Conservation (phyloP, 2,797 vertebrate species). For the Taenioides sp. region DNA sequence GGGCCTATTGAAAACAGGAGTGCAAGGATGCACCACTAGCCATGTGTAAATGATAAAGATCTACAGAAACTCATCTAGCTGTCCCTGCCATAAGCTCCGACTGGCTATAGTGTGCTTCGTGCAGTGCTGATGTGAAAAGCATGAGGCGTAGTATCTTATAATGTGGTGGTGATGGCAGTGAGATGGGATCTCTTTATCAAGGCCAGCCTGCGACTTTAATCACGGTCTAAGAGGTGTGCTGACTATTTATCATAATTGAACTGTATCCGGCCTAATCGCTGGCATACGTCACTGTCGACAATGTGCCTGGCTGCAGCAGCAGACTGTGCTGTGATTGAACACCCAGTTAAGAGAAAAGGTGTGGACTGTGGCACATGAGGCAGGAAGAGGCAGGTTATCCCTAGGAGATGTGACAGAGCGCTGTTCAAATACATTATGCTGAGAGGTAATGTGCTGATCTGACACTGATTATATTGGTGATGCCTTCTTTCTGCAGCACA, state of each 20-base stretch:
- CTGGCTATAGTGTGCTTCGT: slow-evolving; percentile 49
- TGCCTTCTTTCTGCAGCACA: slow-evolving; percentile 45
- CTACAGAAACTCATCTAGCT: slow-evolving; percentile 74
- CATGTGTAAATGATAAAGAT: slow-evolving; percentile 92
- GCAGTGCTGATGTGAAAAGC: slow-evolving; percentile 75
- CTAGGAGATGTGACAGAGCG: slow-evolving; percentile 59
- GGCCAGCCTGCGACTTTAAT: slow-evolving; percentile 86
- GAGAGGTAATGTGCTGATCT: slow-evolving; percentile 60
- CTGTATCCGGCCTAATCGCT: slow-evolving; percentile 92
- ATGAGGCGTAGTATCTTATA: slow-evolving; percentile 83
- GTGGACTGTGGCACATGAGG: slow-evolving; percentile 56
- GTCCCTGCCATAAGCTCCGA: slow-evolving; percentile 38
- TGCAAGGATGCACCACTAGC: slow-evolving; percentile 77
- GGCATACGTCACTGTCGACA: slow-evolving; percentile 92
- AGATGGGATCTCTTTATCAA: slow-evolving; percentile 96
- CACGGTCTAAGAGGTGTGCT: slow-evolving; percentile 91
- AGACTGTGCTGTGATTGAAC: slow-evolving; percentile 70
- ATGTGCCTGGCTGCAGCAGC: slow-evolving; percentile 56
- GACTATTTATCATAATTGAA: slow-evolving; percentile 95
- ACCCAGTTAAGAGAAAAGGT: slow-evolving; percentile 70
- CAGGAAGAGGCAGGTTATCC: slow-evolving; percentile 62
- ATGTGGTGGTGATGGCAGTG: slow-evolving; percentile 87
- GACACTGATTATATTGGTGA: slow-evolving; percentile 68
- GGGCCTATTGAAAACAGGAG: slow-evolving; percentile 70
- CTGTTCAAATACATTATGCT: slow-evolving; percentile 59